A percentile compares a stretch with the other conserved stretches of the same genome.
Evolutionary conservation across 64 coral and sea anemone genomes (phyloP).

Genomic region (Stylophora pistillata): DNA sequence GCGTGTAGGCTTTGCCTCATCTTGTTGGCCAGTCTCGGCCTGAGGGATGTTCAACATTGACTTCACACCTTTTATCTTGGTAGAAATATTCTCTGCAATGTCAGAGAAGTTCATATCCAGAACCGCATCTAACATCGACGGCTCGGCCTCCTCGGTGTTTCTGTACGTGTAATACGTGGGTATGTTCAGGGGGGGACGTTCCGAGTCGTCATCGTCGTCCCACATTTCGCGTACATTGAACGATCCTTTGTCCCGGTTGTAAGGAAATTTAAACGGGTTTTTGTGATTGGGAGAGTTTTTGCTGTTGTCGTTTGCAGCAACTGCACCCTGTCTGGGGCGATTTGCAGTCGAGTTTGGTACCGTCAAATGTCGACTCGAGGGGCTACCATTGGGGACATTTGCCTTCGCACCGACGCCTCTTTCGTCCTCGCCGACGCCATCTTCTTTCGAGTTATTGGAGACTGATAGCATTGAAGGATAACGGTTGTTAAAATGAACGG

Average conservation of each 20-base stretch:
- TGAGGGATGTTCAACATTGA: conserved; percentile 35
- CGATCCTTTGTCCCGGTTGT: not conserved
- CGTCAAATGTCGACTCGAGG: conserved; percentile 1
- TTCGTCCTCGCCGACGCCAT: conserved; percentile 29
- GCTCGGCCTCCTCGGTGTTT: conserved; percentile 27
- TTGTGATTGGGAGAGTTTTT: conserved; percentile 6
- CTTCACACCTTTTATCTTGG: conserved; percentile 44
- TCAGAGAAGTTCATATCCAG: conserved; percentile 40
- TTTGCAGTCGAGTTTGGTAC: not conserved
- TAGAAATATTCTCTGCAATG: conserved; percentile 54
- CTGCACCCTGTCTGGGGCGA: conserved; percentile 1
- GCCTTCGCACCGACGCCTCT: not conserved
- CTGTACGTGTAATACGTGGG: conserved; percentile 50
- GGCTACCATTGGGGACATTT: conserved; percentile 41
- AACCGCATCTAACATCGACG: not conserved
- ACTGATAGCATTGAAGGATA: conserved; percentile 64
- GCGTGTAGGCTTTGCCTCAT: not conserved
- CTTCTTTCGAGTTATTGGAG: conserved; percentile 38
- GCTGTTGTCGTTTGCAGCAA: not conserved
- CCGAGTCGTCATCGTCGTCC: conserved; percentile 32
- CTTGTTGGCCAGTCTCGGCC: not conserved
- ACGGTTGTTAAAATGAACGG: conserved; percentile 58
- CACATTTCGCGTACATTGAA: conserved; percentile 36
- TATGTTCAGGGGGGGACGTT: conserved; percentile 32
- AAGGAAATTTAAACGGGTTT: conserved; percentile 37